Evolutionary conservation across 2,797 vertebrate genomes (phyloP), one percentile per base, ranked within the genome.

Genomic region (Gambelia wislizenii): DNA sequence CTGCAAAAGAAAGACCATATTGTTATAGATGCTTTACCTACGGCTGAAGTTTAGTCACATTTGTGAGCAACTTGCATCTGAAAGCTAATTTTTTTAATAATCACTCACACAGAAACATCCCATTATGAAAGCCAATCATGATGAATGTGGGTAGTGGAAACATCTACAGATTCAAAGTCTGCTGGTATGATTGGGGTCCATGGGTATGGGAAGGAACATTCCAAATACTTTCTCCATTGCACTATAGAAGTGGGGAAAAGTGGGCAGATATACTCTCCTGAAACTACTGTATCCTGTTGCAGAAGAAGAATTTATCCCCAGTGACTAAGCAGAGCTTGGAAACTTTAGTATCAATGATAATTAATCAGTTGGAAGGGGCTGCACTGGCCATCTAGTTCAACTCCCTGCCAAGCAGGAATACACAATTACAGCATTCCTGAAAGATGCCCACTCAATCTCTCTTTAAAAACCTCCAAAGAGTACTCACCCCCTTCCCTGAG

Each of bases 1-100:
- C 97, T 94, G 91, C 30, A 54, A 64, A 89, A 75, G 25, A 56
- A 36, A 69, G 22, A 39, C 16, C 59, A 22, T 56, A n/a, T 30
- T 64, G 39, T 76, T 54, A 61, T 8, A 80, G 42, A 9, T 2
- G 27, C 10, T 20, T 13, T 20, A 36, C 18, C 39, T 42, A 85
- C 9, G 44, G 16, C 86, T 42, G 10, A 33, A 30, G 13, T 76
- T 36, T 25, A 83, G 13, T 22, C n/a, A 27, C 16, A 87, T 39
- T 47, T 67, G 27, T 67, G 61, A 36, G 18, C 25, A 49, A 18
- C 47, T 67, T 78, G 6, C n/a, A 56, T 7, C 4, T 56, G 27
- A 16, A 25, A 52, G 49, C 30, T 33, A 5, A 44, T 52, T 67
- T 33, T 64, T 67, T 67, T 20, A 5, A 67, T 12, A 30, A 67